phyloP scores from a whole-genome alignment of 2,888 invertebrate species.

The Linnaemya tessellans region DNA sequence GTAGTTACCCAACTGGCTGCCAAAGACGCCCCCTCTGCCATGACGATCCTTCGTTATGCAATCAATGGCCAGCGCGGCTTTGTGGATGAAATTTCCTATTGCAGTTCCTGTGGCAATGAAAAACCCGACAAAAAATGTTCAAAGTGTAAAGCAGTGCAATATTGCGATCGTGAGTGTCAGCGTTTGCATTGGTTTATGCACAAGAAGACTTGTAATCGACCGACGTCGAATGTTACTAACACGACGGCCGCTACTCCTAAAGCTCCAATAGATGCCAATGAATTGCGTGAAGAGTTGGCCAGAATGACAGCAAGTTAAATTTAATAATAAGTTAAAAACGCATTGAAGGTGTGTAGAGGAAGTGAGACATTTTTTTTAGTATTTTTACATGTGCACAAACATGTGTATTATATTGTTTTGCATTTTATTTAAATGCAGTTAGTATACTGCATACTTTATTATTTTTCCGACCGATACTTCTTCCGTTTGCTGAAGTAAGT shows the following conservation, averaged over 20 bases:
- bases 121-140: constrained; percentile 96
- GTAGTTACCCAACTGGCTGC: constrained; percentile 89
- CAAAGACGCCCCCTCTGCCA: constrained; percentile 87
- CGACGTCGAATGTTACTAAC: constrained; percentile 83
- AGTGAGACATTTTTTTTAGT: constrained; percentile 24
- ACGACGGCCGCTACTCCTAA: constrained; percentile 75
- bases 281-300: constrained; percentile 77
- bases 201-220: constrained; percentile 91
- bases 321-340: background rate
- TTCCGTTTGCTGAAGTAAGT: constrained; percentile 42
- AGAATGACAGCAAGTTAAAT: constrained; percentile 75
- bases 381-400: constrained; percentile 19
- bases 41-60: constrained; percentile 89
- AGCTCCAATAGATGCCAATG: constrained; percentile 76
- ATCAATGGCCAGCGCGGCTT: constrained; percentile 95
- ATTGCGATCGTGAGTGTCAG: constrained; percentile 97
- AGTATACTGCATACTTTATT: constrained; percentile 11
- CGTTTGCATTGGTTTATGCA: constrained; percentile 96
- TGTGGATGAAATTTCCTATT: constrained; percentile 87
- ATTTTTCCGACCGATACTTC: constrained; percentile 2
- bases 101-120: constrained; percentile 94
- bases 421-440: constrained; percentile 45
- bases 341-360: background rate
- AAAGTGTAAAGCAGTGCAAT: constrained; percentile 95
- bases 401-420: constrained; percentile 1